phyloP scores from a whole-genome alignment of 2,888 invertebrate species.

The Leptopilina drosophilae region DNA sequence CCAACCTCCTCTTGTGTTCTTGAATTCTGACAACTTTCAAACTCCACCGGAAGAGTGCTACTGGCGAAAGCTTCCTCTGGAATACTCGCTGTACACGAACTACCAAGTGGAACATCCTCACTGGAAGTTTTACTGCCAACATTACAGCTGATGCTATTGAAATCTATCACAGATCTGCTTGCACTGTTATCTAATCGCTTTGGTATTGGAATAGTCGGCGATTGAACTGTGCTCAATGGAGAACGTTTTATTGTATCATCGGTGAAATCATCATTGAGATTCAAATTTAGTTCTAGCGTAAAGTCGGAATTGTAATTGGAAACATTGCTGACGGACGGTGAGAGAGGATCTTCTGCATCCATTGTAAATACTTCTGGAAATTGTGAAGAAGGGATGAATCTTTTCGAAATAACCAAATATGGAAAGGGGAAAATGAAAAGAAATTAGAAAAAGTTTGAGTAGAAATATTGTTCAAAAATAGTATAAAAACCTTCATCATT shows the following conservation, averaged over 20 bases:
- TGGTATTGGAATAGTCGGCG: constrained; percentile 87
- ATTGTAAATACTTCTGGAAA: constrained; percentile 83
- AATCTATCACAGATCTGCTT: constrained; percentile 78
- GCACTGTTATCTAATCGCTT: constrained; percentile 76
- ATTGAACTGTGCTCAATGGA: constrained; percentile 76
- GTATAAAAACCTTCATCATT: constrained; percentile 74
- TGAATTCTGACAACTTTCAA: neutral
- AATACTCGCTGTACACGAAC: constrained; percentile 50
- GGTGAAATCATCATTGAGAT: constrained; percentile 77
- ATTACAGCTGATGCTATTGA: constrained; percentile 81
- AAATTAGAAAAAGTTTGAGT: no score
- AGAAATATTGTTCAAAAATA: neutral
- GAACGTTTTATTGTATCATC: constrained; percentile 72
- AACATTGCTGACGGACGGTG: constrained; percentile 78
- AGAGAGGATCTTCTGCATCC: constrained; percentile 83
- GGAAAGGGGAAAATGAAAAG: neutral
- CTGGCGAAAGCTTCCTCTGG: constrained; percentile 41
- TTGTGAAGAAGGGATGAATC: neutral
- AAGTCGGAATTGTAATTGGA: constrained; percentile 69
- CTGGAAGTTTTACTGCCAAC: constrained; percentile 81
- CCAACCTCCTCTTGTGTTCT: constrained; percentile 27
- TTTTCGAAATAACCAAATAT: neutral
- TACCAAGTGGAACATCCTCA: constrained; percentile 66
- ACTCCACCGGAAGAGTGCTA: constrained; percentile 34
- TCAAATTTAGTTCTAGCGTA: constrained; percentile 77